Evolutionary conservation across 2,888 invertebrate genomes (phyloP).

Genomic region (Caenorhabditis sinica): DNA sequence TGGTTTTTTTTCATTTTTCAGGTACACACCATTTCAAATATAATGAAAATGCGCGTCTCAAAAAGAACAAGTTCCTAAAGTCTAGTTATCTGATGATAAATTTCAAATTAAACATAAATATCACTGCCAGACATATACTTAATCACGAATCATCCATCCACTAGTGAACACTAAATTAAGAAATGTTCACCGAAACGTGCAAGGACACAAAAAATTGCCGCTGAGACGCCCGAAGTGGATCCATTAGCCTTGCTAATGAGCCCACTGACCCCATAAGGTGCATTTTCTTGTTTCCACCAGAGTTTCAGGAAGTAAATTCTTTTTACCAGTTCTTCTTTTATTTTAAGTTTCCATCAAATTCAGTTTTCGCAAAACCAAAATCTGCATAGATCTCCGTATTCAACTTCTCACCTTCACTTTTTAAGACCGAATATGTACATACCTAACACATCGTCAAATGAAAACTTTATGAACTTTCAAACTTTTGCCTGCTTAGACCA

Average conservation of each 20-base stretch:
- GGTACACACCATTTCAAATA: too few species aligned
- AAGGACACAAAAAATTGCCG: neutral
- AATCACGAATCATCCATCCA: too few species aligned
- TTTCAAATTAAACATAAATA: too few species aligned
- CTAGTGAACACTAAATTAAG: neutral
- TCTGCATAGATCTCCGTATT: neutral
- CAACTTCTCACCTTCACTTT: slow-evolving; percentile 12
- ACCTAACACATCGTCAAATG: neutral
- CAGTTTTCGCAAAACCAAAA: too few species aligned
- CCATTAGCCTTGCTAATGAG: slow-evolving; percentile 32
- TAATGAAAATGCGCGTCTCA: too few species aligned
- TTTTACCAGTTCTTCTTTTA: too few species aligned
- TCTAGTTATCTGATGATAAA: too few species aligned
- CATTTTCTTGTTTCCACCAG: neutral
- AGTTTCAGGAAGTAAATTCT: slow-evolving; percentile 15
- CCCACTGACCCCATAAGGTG: slow-evolving; percentile 5
- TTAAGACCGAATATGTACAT: neutral
- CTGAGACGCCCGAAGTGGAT: slow-evolving; percentile 8
- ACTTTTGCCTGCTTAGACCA: neutral
- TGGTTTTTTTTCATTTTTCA: too few species aligned
- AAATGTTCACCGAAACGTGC: slow-evolving; percentile 14
- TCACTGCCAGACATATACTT: too few species aligned
- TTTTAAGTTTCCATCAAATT: too few species aligned
- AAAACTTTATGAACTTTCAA: slow-evolving; percentile 31
- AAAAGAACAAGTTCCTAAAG: too few species aligned